These are phyloP conservation scores for Chrysolina americana DNA, from an alignment of 2,888 invertebrate species.

Conservation along the genomic window DNA sequence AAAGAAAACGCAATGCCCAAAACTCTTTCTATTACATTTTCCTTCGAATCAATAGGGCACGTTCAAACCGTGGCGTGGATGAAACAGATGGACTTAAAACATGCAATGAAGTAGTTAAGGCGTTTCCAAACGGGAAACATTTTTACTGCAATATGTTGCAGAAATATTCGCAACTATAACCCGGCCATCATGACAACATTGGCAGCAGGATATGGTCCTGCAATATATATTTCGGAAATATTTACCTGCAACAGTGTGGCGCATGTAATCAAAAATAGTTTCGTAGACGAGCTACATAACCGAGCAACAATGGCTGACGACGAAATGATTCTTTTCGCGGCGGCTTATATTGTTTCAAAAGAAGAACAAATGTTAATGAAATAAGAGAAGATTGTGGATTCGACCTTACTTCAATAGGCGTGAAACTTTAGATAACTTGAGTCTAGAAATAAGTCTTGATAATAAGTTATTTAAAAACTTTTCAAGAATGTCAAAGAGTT, in stretches of 20 bases:
- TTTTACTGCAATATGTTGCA: slow-evolving; percentile 6
- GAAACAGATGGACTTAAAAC: no score
- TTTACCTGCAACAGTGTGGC: slow-evolving; percentile 6
- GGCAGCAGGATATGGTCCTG: neutral
- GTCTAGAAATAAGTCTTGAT: slow-evolving; percentile 23
- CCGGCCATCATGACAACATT: neutral
- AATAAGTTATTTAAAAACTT: slow-evolving; percentile 23
- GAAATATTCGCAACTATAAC: slow-evolving; percentile 3
- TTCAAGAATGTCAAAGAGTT: slow-evolving; percentile 23
- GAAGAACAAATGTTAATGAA: neutral
- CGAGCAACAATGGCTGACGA: slow-evolving; percentile 6
- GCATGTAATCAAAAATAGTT: slow-evolving; percentile 1
- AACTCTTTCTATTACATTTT: no score
- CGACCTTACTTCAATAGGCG: slow-evolving; percentile 17
- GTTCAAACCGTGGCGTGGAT: no score
- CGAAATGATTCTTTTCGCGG: slow-evolving; percentile 6
- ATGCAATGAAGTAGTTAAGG: no score
- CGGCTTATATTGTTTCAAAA: slow-evolving; percentile 1
- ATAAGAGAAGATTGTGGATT: slow-evolving; percentile 4
- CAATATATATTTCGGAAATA: slow-evolving; percentile 2
- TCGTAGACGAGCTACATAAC: slow-evolving; percentile 6
- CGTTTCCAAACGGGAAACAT: neutral
- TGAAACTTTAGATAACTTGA: slow-evolving; percentile 23
- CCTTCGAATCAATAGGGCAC: no score
- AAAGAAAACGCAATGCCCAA: no score